Percentiles rank a stretch among this genome's conserved stretches.
These are phyloP conservation scores for Drosophila nr. fundita DNA, from an alignment of 2,888 invertebrate genomes.

Conservation along the genomic window DNA sequence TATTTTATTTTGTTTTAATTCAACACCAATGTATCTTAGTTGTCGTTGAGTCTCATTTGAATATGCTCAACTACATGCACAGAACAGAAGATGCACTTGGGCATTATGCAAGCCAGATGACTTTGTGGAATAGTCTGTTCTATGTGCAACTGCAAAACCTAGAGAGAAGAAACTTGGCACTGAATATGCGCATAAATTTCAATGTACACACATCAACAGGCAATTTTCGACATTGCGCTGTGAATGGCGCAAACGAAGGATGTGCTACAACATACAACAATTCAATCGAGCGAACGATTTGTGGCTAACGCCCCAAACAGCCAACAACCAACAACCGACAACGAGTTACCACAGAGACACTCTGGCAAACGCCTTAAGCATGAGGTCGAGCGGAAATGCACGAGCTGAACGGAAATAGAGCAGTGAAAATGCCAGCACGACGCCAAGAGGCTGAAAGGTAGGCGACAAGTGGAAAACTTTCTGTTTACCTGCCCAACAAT, in stretches of 20 bases:
- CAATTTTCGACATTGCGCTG: conserved; percentile 54
- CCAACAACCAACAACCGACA: not conserved
- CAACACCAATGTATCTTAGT: not conserved
- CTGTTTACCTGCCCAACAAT: conserved; percentile 46
- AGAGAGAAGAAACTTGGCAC: not conserved
- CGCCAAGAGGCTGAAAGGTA: conserved; percentile 34
- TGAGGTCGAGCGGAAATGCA: conserved; percentile 61
- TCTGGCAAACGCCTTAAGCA: conserved; percentile 52
- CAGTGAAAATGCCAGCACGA: conserved; percentile 57
- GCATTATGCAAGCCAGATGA: conserved; percentile 51
- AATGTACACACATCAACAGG: conserved; percentile 48
- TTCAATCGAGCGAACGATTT: conserved; percentile 74
- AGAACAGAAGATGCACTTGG: not conserved
- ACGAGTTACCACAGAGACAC: conserved; percentile 15
- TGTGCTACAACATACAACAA: conserved; percentile 50
- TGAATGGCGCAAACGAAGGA: conserved; percentile 21
- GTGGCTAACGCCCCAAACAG: conserved; percentile 54
- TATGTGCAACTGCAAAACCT: not conserved
- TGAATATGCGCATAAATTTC: conserved; percentile 40
- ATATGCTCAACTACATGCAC: not conserved
- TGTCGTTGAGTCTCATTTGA: conserved; percentile 1
- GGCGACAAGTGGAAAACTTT: conserved; percentile 64
- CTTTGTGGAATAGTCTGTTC: conserved; percentile 22
- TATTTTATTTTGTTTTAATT: not conserved
- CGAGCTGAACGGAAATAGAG: conserved; percentile 63